A percentile compares a stretch with the other conserved stretches of the same genome.
phyloP scores from a whole-genome alignment of 2,888 invertebrate species.

The Itoplectis maculator region DNA sequence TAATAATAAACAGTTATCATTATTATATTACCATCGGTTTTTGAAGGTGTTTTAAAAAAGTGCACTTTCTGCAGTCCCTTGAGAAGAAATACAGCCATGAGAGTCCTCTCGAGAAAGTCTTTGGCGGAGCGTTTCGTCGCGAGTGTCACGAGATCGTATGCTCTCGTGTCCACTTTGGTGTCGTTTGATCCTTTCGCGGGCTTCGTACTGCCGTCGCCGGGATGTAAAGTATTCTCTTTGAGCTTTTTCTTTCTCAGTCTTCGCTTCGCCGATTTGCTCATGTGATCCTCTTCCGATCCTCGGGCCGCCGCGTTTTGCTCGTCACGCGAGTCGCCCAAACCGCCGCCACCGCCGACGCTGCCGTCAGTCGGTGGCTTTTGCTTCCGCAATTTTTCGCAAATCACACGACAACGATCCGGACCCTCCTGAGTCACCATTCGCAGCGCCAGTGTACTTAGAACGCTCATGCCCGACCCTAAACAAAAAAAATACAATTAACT shows the following conservation, averaged over 20 bases:
- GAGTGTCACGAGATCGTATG: constrained; percentile 89
- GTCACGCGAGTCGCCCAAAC: too few species aligned
- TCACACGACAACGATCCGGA: constrained; percentile 85
- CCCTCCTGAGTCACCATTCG: constrained; percentile 91
- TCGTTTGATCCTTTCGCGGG: constrained; percentile 60
- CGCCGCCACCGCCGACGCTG: too few species aligned
- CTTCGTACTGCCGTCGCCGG: constrained; percentile 79
- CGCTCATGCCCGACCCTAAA: constrained; percentile 92
- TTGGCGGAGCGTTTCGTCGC: constrained; percentile 87
- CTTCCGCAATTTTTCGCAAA: constrained; percentile 84
- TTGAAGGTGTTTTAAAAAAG: constrained; percentile 85
- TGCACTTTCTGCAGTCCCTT: constrained; percentile 89
- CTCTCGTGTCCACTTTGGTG: constrained; percentile 83
- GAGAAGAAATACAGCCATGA: constrained; percentile 92
- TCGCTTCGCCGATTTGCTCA: constrained; percentile 75
- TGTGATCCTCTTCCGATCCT: constrained; percentile 23
- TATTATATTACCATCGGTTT: constrained; percentile 65
- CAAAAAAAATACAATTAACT: neutral
- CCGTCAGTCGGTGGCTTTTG: neutral
- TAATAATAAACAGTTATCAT: neutral
- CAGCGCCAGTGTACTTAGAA: constrained; percentile 90
- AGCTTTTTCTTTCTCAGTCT: constrained; percentile 77
- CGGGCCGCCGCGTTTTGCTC: neutral
- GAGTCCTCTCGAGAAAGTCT: constrained; percentile 90
- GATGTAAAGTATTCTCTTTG: constrained; percentile 75